phyloP scores from a whole-genome alignment of 2,888 invertebrate genomes.

The Horisme vitalbata region DNA sequence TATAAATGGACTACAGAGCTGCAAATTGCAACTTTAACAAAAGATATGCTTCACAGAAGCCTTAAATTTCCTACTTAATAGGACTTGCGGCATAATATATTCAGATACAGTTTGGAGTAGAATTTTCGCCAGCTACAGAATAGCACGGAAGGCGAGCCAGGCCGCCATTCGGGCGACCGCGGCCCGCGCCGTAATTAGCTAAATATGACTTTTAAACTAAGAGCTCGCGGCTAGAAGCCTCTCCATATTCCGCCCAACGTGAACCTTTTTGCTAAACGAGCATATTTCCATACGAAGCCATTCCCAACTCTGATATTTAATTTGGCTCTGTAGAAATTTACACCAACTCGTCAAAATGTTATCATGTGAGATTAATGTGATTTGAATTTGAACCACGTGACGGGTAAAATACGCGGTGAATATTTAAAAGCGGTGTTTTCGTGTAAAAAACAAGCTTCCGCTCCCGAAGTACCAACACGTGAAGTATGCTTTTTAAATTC shows the following conservation, averaged over 20 bases:
- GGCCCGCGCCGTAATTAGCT: slow-evolving; percentile 69
- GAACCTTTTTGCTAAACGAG: slow-evolving; percentile 58
- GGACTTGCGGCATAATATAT: slow-evolving; percentile 46
- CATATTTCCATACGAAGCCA: slow-evolving; percentile 53
- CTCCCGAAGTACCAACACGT: slow-evolving; percentile 20
- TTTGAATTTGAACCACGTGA: slow-evolving; percentile 40
- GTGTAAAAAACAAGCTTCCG: slow-evolving; percentile 27
- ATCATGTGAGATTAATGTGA: slow-evolving; percentile 49
- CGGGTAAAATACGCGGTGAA: slow-evolving; percentile 36
- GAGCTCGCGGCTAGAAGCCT: slow-evolving; percentile 56
- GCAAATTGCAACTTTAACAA: slow-evolving; percentile 38
- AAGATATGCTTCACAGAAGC: slow-evolving; percentile 34
- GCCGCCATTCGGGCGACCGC: slow-evolving; percentile 52
- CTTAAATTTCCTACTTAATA: slow-evolving; percentile 44
- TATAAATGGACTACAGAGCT: slow-evolving; percentile 35
- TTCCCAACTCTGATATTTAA: slow-evolving; percentile 47
- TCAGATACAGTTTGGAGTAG: slow-evolving; percentile 48
- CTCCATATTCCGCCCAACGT: slow-evolving; percentile 45
- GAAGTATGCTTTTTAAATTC: slow-evolving; percentile 23
- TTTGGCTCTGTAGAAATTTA: slow-evolving; percentile 54
- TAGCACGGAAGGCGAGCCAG: slow-evolving; percentile 38
- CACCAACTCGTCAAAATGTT: slow-evolving; percentile 55
- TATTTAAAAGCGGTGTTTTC: slow-evolving; percentile 38
- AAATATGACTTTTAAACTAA: slow-evolving; percentile 76
- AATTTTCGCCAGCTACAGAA: slow-evolving; percentile 42